Evolutionary conservation across 2,888 invertebrate species (phyloP), one percentile per base, ranked within the genome.

Genomic region (Seladonia tumulorum): DNA sequence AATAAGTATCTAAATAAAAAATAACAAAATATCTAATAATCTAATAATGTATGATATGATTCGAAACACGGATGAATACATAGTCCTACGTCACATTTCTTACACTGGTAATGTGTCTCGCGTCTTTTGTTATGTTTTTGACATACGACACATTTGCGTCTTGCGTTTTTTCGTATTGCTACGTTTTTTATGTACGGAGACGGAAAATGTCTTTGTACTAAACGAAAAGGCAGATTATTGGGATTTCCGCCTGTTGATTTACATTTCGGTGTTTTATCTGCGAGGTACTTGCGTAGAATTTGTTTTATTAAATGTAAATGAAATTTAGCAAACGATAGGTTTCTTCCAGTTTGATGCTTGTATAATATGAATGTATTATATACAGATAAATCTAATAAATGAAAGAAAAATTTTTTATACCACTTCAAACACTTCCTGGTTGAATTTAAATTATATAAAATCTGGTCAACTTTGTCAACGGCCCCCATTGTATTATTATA

Each of bases 41-140:
- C n/a, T 29, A 2, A 66, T 57, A 78, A 53, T 2, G 53, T 66
- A 22, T 75, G 77, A 60, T 74, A 84, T 18, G 49, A 25, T 53
- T 79, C 25, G 45, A 81, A 80, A 39, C 82, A 78, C 3, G 60
- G 70, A 57, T 25, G 3, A 25, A 66, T 73, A 60, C 82, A 80
- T 25, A 81, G 42, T 12, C 78, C 83, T 77, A 86, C 83, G 53
- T 81, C 45, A 77, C 78, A 86, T 74, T 77, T 77, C 25, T 72
- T 18, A 18, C 78, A 86, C 22, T 86, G 49, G 57, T 83, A 83
- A 47, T 75, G 75, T 60, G 75, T 77, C 71, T 53, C 35, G 2
- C 35, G 77, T 53, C 78, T 86, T 60, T 60, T 83, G 70, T 83
- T 49, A 75, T 86, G 74, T 45, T 35, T 60, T 12, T 16, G 8